Evolutionary conservation across 2,888 invertebrate species (phyloP), one percentile per base, ranked within the genome.

Genomic region (Hecatera dysodea): DNA sequence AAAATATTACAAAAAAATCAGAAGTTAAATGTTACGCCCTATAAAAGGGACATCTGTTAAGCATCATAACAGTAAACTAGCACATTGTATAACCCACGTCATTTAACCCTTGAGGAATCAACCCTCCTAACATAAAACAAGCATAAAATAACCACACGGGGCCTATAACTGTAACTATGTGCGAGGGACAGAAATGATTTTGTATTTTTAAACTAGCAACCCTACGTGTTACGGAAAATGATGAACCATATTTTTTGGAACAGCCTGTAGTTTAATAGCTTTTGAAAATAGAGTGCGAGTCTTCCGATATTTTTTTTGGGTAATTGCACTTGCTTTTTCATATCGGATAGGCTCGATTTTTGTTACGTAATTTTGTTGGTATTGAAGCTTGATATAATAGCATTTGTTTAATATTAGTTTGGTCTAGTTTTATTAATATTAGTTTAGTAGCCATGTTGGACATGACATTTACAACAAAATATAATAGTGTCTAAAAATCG

Each of bases 91-190:
- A 52, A 74, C 77, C 79, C 70, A 55, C 55, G 27, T 57, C 61
- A 71, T 82, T 83, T 77, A 82, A 84, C 85, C 84, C 75, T 80
- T 59, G 67, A 69, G 69, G 42, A 69, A 72, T 24, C 56, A 67
- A 75, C 77, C 83, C 76, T 81, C 27, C 59, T 55, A 56, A 59
- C 68, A 77, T 84, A 82, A 84, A 84, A 82, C 74, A 46, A 46
- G 50, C 71, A 46, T 84, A 73, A 82, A 72, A 63, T 52, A 72
- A 59, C 46, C 69, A 73, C 56, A 68, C 72, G 59, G 42, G 63
- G 2, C 67, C 66, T n/a, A 77, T 72, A 69, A 72, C 60, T 44
- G 67, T 82, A 64, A 77, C 82, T 73, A 67, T 69, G 68, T 72
- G 53, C 64, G 67, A 68, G 67, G 66, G 53, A 60, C 64, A 12